Conservation (phyloP, 2,888 invertebrate genomes). For the Scaptomyza cyrtandrae region DNA sequence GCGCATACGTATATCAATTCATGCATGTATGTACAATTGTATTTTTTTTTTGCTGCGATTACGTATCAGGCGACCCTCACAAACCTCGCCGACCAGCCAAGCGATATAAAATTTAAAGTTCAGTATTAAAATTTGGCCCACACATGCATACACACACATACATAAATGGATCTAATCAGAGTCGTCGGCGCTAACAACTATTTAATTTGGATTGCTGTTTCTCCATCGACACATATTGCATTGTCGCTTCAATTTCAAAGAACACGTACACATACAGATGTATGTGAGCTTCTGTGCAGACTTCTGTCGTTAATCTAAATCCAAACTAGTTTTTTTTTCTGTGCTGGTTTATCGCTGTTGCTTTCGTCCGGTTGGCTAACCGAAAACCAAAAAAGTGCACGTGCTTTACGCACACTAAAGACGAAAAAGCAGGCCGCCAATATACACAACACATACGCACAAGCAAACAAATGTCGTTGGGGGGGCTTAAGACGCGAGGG, state of each 20-base stretch:
- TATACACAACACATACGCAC: neutral
- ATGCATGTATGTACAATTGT: neutral
- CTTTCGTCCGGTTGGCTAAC: conserved; percentile 42
- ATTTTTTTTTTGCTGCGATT: conserved; percentile 31
- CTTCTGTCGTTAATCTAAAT: conserved; percentile 46
- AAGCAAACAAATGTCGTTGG: neutral
- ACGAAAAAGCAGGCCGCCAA: conserved; percentile 22
- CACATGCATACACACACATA: conserved; percentile 31
- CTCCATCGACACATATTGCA: conserved; percentile 14
- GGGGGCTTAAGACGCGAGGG: neutral
- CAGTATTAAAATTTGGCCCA: conserved; percentile 61
- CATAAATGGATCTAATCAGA: conserved; percentile 49
- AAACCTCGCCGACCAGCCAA: conserved; percentile 24
- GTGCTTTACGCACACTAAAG: conserved; percentile 56
- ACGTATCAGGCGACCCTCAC: conserved; percentile 45
- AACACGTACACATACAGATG: conserved; percentile 20
- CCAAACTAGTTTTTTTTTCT: conserved; percentile 48
- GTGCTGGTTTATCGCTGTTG: conserved; percentile 29
- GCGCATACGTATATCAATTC: conserved; percentile 13
- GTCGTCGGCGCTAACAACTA: conserved; percentile 13
- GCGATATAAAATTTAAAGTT: conserved; percentile 62
- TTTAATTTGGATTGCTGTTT: conserved; percentile 33
- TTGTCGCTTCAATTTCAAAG: conserved; percentile 37
- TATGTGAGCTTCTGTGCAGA: neutral
- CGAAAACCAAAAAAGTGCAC: conserved; percentile 53